Evolutionary conservation across 2,888 invertebrate genomes (phyloP).

Genomic region (Heliconius sara): DNA sequence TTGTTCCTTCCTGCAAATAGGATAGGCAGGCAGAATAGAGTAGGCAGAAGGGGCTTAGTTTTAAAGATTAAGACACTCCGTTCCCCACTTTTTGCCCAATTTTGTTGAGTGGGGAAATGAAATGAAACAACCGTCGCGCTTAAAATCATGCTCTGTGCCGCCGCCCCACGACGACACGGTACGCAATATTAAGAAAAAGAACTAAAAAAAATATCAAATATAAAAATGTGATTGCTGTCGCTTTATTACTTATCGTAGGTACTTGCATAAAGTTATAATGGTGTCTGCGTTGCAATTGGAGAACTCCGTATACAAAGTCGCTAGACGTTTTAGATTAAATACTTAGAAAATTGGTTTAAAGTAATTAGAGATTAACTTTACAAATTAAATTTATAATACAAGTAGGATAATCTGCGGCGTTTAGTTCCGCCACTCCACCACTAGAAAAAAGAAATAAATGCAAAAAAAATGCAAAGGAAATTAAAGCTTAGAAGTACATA

Average conservation of each 20-base stretch:
- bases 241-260: conserved; percentile 8
- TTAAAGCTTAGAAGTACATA: too few species aligned
- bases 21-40: too few species aligned
- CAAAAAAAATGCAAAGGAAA: too few species aligned
- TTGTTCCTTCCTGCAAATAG: too few species aligned
- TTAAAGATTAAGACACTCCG: too few species aligned
- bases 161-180: too few species aligned
- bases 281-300: conserved; percentile 31
- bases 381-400: neutral
- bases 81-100: too few species aligned
- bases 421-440: neutral
- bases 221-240: conserved; percentile 20
- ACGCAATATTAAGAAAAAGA: neutral
- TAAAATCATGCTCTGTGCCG: too few species aligned
- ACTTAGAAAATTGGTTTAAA: neutral
- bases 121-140: too few species aligned
- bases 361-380: neutral
- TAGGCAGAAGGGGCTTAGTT: too few species aligned
- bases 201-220: neutral
- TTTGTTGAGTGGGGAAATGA: too few species aligned
- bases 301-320: neutral
- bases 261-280: conserved; percentile 40
- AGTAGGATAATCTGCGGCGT: neutral
- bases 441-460: too few species aligned
- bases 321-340: conserved; percentile 26